These are phyloP conservation scores for Globodera ellingtonae DNA, from an alignment of 1,140 invertebrate genomes.

Conservation along the genomic window DNA sequence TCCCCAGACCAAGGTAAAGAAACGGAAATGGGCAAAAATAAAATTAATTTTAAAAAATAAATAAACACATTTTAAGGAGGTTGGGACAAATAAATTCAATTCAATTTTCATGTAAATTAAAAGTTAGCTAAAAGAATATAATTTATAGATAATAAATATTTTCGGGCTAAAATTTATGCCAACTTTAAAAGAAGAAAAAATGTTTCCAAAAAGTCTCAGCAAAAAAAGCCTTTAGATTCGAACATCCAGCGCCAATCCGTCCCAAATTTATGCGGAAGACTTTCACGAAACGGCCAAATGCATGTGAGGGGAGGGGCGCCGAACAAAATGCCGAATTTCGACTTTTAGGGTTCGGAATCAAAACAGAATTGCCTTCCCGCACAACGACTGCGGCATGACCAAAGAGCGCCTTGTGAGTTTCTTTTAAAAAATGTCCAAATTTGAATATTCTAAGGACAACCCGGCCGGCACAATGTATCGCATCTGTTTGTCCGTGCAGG, in stretches of 20 bases:
- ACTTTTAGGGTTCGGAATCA: constrained; percentile 42
- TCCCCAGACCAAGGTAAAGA: background rate
- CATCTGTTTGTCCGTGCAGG: constrained; percentile 43
- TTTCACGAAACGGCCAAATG: constrained; percentile 58
- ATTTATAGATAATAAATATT: too few species aligned
- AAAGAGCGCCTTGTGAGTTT: constrained; percentile 55
- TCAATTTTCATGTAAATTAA: constrained; percentile 13
- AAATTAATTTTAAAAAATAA: background rate
- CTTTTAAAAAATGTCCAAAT: too few species aligned
- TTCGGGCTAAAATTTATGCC: too few species aligned
- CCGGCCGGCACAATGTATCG: constrained; percentile 61
- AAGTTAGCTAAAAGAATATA: constrained; percentile 10
- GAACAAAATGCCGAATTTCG: too few species aligned
- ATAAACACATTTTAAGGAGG: background rate
- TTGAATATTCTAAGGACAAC: constrained; percentile 46
- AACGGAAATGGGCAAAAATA: background rate
- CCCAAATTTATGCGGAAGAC: constrained; percentile 63
- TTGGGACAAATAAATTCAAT: background rate
- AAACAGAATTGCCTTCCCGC: constrained; percentile 59
- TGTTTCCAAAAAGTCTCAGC: background rate
- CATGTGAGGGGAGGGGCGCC: constrained; percentile 2
- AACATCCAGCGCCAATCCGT: constrained; percentile 61
- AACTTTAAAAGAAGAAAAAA: constrained; percentile 16
- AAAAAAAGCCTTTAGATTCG: constrained; percentile 45
- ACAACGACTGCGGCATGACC: constrained; percentile 63